Conservation (phyloP, 2,113 vertebrate species). For the Tyto alba region DNA sequence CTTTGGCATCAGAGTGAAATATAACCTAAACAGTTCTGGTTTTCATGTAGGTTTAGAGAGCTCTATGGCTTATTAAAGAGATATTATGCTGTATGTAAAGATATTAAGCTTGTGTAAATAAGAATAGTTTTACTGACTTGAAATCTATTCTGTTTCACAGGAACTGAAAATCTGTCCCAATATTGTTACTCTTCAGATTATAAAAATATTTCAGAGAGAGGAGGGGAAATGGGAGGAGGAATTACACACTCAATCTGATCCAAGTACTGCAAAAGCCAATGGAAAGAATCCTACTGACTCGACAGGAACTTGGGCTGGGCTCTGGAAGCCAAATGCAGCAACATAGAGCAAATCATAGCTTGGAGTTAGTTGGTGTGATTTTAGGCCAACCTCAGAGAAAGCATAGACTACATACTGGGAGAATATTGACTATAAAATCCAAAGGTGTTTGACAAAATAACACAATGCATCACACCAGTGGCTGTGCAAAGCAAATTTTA, state of each 20-base stretch:
- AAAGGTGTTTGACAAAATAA: not conserved
- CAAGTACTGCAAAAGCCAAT: not conserved
- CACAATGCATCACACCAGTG: not conserved
- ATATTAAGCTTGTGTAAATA: not conserved
- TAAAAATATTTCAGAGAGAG: not conserved
- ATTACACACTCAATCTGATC: not conserved
- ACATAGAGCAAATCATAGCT: not conserved
- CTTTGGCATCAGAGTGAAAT: not conserved
- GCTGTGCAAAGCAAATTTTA: not conserved
- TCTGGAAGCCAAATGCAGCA: not conserved
- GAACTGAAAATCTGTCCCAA: not conserved
- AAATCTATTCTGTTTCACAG: not conserved
- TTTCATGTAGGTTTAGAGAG: not conserved
- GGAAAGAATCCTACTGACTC: not conserved
- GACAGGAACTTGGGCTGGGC: not conserved
- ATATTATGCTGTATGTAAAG: not conserved
- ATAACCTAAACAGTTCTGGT: not conserved
- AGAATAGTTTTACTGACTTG: not conserved
- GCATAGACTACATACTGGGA: not conserved
- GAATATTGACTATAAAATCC: not conserved
- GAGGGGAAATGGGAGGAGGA: not conserved
- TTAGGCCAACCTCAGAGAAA: not conserved
- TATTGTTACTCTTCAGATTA: not conserved
- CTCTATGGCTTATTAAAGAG: not conserved
- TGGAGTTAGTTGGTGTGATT: not conserved